Percentiles rank a stretch among this genome's conserved stretches.
These are phyloP conservation scores for Crambe crambe DNA, from an alignment of 37 sponge, comb jelly and placozoan genomes.

Conservation along the genomic window DNA sequence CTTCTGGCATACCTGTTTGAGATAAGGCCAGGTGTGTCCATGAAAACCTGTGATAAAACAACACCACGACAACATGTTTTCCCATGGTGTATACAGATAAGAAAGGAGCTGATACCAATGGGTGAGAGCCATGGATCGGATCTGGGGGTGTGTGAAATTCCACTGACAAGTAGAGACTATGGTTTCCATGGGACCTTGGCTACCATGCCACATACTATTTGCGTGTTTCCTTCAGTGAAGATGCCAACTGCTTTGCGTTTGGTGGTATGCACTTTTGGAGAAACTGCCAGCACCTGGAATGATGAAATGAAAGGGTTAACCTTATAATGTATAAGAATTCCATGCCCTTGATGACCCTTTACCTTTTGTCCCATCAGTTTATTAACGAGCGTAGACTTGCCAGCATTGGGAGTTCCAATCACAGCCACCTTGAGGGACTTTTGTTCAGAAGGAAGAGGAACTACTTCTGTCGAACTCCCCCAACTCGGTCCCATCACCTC, in stretches of 20 bases:
- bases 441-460: conserved; percentile 15
- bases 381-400: conserved; percentile 86
- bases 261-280: conserved; percentile 81
- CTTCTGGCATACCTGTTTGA: conserved; percentile 49
- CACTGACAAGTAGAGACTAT: too few species aligned
- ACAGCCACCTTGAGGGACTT: conserved; percentile 59
- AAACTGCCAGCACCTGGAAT: conserved; percentile 66
- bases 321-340: not conserved
- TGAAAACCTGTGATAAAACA: conserved; percentile 40
- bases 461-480: not conserved
- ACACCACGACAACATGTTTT: not conserved
- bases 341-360: not conserved
- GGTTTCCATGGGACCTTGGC: too few species aligned
- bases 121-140: too few species aligned
- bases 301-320: not conserved
- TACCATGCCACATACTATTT: conserved; percentile 82
- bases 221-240: conserved; percentile 43
- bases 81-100: not conserved
- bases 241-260: conserved; percentile 45
- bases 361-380: conserved; percentile 77
- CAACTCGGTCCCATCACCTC: not conserved
- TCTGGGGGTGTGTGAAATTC: too few species aligned
- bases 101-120: too few species aligned
- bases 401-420: conserved; percentile 78
- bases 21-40: conserved; percentile 82